Percentiles rank a stretch among this genome's conserved stretches.
phyloP scores from a whole-genome alignment of 2,888 invertebrate genomes.

The Ptilodon capucinus region DNA sequence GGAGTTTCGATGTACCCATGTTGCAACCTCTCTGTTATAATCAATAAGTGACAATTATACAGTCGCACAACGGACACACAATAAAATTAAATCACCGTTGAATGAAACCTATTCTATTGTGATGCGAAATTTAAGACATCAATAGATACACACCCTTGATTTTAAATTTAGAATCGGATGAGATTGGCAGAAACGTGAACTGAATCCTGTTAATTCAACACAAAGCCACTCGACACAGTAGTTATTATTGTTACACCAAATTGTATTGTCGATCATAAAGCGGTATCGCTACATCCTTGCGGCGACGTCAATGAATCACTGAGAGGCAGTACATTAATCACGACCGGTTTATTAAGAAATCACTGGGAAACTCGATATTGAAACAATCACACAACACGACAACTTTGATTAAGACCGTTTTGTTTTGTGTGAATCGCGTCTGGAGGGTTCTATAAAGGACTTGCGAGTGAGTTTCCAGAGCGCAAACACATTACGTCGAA shows the following conservation, averaged over 20 bases:
- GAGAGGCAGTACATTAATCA: conserved; percentile 46
- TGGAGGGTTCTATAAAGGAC: conserved; percentile 2
- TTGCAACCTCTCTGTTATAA: conserved; percentile 14
- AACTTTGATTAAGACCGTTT: conserved; percentile 15
- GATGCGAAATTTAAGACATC: conserved; percentile 13
- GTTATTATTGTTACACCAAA: conserved; percentile 19
- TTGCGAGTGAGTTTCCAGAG: conserved; percentile 7
- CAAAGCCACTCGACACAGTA: conserved; percentile 15
- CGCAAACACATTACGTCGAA: conserved; percentile 14
- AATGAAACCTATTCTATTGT: conserved; percentile 9
- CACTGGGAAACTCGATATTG: conserved; percentile 37
- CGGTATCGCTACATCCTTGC: conserved; percentile 55
- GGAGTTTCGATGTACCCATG: conserved; percentile 29
- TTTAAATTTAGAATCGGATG: conserved; percentile 30
- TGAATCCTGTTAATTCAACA: conserved; percentile 6
- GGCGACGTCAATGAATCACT: conserved; percentile 57
- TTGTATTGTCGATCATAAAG: conserved; percentile 38
- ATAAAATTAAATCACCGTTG: conserved; percentile 2
- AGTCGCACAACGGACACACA: conserved; percentile 18
- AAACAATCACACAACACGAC: conserved; percentile 32
- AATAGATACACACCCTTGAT: conserved; percentile 22
- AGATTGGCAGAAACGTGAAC: conserved; percentile 12
- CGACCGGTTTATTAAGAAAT: conserved; percentile 48
- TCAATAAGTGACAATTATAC: conserved; percentile 26
- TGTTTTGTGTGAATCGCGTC: conserved; percentile 9